Conservation (phyloP, 2,113 vertebrate species). For the Glaucidium brasilianum region DNA sequence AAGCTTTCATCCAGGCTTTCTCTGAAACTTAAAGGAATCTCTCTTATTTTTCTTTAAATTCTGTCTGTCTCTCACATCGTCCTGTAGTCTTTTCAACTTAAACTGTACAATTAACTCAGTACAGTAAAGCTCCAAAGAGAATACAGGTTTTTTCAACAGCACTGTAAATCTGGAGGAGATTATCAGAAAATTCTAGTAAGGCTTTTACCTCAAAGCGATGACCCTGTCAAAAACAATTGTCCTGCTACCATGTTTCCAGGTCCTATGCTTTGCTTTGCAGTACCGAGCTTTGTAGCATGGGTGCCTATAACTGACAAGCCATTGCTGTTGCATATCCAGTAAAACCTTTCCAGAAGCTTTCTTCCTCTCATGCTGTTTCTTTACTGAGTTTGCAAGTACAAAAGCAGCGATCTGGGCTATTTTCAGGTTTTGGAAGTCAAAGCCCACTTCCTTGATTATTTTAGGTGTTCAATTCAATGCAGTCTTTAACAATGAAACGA, state of each 20-base stretch:
- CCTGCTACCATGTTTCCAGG: not conserved
- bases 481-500: not conserved
- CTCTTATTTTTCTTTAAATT: not conserved
- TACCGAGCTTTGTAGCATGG: not conserved
- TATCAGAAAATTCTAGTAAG: not conserved
- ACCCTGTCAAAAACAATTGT: not conserved
- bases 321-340: not conserved
- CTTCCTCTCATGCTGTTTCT: not conserved
- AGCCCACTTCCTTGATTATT: not conserved
- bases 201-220: not conserved
- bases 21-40: not conserved
- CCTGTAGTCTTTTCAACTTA: not conserved
- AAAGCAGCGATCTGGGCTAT: not conserved
- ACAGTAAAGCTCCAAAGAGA: not conserved
- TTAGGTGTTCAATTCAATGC: not conserved
- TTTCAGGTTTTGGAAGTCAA: not conserved
- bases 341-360: not conserved
- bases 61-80: not conserved
- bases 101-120: not conserved
- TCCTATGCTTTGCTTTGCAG: not conserved
- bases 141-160: not conserved
- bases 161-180: not conserved
- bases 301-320: not conserved
- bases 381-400: not conserved
- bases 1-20: not conserved